These are phyloP conservation scores for Mizuhopecten yessoensis DNA, from an alignment of 1,140 invertebrate species.

Conservation along the genomic window DNA sequence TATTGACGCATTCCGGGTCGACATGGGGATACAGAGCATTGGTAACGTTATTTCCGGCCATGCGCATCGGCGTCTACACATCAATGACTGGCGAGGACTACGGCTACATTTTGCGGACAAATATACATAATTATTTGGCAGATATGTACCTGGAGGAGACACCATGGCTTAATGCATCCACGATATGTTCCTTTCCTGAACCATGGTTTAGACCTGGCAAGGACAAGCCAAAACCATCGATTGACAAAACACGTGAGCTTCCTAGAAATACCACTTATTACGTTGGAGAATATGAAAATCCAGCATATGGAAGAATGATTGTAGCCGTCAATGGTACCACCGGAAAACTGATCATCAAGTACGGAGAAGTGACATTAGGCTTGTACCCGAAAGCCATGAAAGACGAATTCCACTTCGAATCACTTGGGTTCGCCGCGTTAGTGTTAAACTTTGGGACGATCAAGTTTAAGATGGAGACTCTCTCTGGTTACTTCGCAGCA, in stretches of 20 bases:
- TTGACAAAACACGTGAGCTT: slow-evolving; percentile 42
- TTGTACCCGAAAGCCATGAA: slow-evolving; percentile 53
- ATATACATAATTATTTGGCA: slow-evolving; percentile 63
- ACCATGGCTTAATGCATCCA: slow-evolving; percentile 50
- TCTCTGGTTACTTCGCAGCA: not conserved
- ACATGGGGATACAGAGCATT: slow-evolving; percentile 69
- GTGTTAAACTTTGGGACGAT: slow-evolving; percentile 47
- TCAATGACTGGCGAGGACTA: slow-evolving; percentile 53
- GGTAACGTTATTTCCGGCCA: slow-evolving; percentile 62
- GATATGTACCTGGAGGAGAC: slow-evolving; percentile 53
- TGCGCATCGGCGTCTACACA: slow-evolving; percentile 31
- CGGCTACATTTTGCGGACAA: slow-evolving; percentile 56
- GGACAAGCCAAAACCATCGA: slow-evolving; percentile 42
- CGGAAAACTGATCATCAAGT: slow-evolving; percentile 48
- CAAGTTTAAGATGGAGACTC: slow-evolving; percentile 3
- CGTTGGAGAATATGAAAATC: slow-evolving; percentile 59
- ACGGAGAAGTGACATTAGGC: slow-evolving; percentile 49
- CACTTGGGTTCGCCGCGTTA: slow-evolving; percentile 46
- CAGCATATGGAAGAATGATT: slow-evolving; percentile 55
- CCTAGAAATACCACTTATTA: slow-evolving; percentile 52
- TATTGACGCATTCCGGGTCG: slow-evolving; percentile 64
- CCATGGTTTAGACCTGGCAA: slow-evolving; percentile 39
- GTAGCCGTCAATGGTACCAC: not conserved
- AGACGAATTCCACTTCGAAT: slow-evolving; percentile 57
- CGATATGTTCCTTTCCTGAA: slow-evolving; percentile 54